These are phyloP conservation scores for Chelon labrosus DNA, from an alignment of 2,797 vertebrate species.

Conservation along the genomic window DNA sequence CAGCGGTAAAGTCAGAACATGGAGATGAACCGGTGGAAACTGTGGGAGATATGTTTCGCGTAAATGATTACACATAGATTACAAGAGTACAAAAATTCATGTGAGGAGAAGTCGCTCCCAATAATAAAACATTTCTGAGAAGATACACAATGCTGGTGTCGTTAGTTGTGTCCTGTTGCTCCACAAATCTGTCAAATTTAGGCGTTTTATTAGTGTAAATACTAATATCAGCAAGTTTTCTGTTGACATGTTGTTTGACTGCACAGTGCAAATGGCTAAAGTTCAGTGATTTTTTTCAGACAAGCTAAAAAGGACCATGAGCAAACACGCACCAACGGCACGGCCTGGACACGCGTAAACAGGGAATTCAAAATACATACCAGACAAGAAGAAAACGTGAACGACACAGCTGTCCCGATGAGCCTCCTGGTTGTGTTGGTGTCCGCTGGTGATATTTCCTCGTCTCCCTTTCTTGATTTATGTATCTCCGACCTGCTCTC, in stretches of 20 bases:
- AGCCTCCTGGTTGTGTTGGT: not conserved
- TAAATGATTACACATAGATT: not conserved
- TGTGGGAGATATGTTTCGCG: not conserved
- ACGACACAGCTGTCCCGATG: constrained; percentile 3
- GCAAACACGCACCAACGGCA: not conserved
- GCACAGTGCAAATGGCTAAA: not conserved
- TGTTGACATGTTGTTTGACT: not conserved
- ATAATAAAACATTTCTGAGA: not conserved
- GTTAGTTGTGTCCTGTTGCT: constrained; percentile 4
- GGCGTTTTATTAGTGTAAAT: constrained; percentile 8
- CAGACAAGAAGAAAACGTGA: constrained; percentile 49
- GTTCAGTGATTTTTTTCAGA: not conserved
- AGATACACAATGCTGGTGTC: not conserved
- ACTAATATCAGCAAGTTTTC: not conserved
- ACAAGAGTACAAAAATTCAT: not conserved
- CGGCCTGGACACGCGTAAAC: constrained; percentile 3
- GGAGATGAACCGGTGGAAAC: not conserved
- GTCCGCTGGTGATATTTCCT: not conserved
- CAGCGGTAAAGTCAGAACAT: not conserved
- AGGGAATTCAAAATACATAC: constrained; percentile 47
- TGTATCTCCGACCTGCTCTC: not conserved
- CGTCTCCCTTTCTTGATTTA: not conserved
- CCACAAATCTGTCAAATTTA: constrained; percentile 12
- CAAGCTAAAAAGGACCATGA: not conserved
- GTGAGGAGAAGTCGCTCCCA: not conserved